Evolutionary conservation across 2,888 invertebrate species (phyloP), one percentile per base, ranked within the genome.

Genomic region (Esperia sulphurella): DNA sequence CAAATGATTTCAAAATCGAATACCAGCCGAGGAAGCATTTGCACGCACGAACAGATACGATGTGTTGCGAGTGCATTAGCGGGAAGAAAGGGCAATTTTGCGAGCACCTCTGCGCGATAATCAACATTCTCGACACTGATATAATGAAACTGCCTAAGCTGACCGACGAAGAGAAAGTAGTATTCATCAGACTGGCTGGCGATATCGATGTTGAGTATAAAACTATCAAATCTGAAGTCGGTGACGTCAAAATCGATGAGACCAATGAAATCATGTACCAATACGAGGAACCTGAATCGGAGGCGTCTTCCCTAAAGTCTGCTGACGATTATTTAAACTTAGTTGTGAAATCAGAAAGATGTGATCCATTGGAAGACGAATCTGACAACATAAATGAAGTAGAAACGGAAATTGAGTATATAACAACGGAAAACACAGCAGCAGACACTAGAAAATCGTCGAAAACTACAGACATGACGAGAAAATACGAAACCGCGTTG

Each of bases 41-140:
- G 10, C 53, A 50, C 3, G 63, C 71, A 43, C 62, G 65, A 45
- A 57, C 51, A 0, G 70, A 70, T 13, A 67, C 63, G 0, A 53
- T 61, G 53, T 68, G 61, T 33, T 75, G 75, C 41, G 65, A 73
- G 42, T 75, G 75, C 43, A 2, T 29, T 0, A 12, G 42, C 1
- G 75, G 75, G 0, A 51, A 35, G 3, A 59, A 48, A 35, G 72
- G 70, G 0, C 48, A 50, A 2, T 53, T 72, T 3, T 75, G 75
- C 44, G 68, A 63, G 14, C 75, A 75, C 41, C 48, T 75, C n/a
- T 58, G 58, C 33, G 61, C 59, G 0, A 38, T 58, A 0, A 33
- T 72, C 28, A 61, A 63, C n/a, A 46, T 37, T 0, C 14, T 49
- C 1, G 58, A 61, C 0, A 45, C 49, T 0, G 51, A 58, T n/a